Evolutionary conservation across 1,140 invertebrate species (phyloP).

Genomic region (Neelides sp.): DNA sequence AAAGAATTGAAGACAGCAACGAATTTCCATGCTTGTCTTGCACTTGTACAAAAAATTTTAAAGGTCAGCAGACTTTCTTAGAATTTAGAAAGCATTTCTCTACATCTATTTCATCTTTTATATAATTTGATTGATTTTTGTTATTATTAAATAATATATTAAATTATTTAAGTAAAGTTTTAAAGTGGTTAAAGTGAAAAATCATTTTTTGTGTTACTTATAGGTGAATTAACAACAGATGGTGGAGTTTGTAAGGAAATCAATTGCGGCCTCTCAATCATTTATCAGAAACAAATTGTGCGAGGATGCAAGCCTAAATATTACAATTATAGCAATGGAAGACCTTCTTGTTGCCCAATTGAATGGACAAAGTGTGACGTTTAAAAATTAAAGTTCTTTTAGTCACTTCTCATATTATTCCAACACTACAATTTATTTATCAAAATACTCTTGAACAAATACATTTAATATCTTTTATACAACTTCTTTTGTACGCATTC

Average conservation of each 20-base stretch:
- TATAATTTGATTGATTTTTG: not conserved
- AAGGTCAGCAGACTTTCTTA: conserved; percentile 18
- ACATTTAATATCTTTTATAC: no score
- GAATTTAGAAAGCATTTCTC: not conserved
- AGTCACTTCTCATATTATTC: no score
- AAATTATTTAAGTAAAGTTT: conserved; percentile 32
- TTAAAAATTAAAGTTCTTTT: no score
- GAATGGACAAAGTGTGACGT: no score
- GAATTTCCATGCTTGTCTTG: conserved; percentile 38
- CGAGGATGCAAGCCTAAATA: conserved; percentile 41
- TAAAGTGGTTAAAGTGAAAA: no score
- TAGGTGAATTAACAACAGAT: conserved; percentile 32
- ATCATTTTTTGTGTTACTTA: conserved; percentile 30
- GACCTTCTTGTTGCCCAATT: conserved; percentile 37
- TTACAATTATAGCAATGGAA: conserved; percentile 30
- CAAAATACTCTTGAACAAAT: no score
- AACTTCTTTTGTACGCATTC: no score
- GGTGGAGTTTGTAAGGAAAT: conserved; percentile 37
- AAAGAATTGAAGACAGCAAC: conserved; percentile 39
- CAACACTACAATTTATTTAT: no score
- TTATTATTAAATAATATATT: not conserved
- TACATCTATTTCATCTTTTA: not conserved
- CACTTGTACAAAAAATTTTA: conserved; percentile 35
- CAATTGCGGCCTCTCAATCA: conserved; percentile 41
- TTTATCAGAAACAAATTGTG: conserved; percentile 36